phyloP scores from a whole-genome alignment of 2,888 invertebrate genomes.

The Parnassius orleans region DNA sequence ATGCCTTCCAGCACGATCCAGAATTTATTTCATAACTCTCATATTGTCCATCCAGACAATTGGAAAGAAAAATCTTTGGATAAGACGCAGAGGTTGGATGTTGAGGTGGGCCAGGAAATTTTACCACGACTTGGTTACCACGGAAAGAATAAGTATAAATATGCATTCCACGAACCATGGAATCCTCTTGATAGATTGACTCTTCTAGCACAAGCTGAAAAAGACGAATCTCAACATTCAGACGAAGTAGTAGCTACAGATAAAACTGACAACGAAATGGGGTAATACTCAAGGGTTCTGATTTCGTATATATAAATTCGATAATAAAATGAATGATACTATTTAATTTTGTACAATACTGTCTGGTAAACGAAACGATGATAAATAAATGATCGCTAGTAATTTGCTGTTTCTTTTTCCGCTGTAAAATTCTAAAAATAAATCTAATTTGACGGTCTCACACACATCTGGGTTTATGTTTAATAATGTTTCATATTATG shows the following conservation, averaged over 20 bases:
- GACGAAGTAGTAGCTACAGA: slow-evolving; percentile 17
- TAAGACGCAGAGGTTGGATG: slow-evolving; percentile 31
- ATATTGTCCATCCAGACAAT: slow-evolving; percentile 61
- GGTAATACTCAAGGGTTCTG: slow-evolving; percentile 48
- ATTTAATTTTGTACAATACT: neutral
- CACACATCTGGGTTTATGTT: no score
- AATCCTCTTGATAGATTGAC: slow-evolving; percentile 61
- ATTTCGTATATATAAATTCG: slow-evolving; percentile 37
- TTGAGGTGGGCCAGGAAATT: slow-evolving; percentile 37
- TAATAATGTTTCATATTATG: no score
- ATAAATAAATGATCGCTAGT: no score
- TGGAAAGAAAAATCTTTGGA: slow-evolving; percentile 53
- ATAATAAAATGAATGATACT: neutral
- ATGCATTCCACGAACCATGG: slow-evolving; percentile 74
- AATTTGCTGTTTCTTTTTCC: no score
- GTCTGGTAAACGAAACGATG: neutral
- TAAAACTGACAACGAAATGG: slow-evolving; percentile 36
- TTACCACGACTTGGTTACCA: slow-evolving; percentile 64
- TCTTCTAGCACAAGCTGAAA: slow-evolving; percentile 60
- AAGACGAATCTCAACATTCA: slow-evolving; percentile 34
- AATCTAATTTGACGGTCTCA: no score
- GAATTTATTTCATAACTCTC: slow-evolving; percentile 57
- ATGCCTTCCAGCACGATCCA: slow-evolving; percentile 36
- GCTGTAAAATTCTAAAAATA: no score
- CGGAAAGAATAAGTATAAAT: slow-evolving; percentile 62